These are phyloP conservation scores for Premnoplex brunnescens DNA, from an alignment of 2,797 vertebrate genomes.

Conservation along the genomic window DNA sequence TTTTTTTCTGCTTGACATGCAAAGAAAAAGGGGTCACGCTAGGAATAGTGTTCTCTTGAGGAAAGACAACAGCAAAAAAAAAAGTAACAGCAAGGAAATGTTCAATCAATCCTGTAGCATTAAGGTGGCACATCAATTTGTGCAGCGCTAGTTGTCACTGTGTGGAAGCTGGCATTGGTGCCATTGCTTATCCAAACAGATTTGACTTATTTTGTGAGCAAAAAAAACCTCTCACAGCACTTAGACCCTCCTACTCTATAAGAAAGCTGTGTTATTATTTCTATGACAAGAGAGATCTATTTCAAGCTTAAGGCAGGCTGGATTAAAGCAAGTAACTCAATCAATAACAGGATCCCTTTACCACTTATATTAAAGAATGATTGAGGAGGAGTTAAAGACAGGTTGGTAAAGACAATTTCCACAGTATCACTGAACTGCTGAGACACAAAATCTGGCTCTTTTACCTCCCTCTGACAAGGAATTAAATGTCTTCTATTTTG, in stretches of 20 bases:
- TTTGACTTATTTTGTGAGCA: neutral
- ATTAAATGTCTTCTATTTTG: neutral
- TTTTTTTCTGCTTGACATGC: slow-evolving; percentile 46
- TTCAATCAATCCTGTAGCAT: slow-evolving; percentile 43
- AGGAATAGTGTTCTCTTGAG: slow-evolving; percentile 46
- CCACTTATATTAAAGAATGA: neutral
- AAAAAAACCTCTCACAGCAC: neutral
- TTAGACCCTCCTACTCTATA: neutral
- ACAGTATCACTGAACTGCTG: neutral
- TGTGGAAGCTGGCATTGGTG: neutral
- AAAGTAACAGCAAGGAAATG: neutral
- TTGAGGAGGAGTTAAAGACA: slow-evolving; percentile 1
- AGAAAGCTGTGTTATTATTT: slow-evolving; percentile 29
- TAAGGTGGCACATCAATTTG: slow-evolving; percentile 56
- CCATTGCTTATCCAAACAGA: slow-evolving; percentile 1
- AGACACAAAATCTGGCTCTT: neutral
- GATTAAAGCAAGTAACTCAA: slow-evolving; percentile 15
- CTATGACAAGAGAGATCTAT: slow-evolving; percentile 12
- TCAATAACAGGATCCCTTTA: slow-evolving; percentile 3
- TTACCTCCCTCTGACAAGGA: neutral
- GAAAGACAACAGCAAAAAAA: neutral
- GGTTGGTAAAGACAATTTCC: neutral
- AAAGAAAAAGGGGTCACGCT: slow-evolving; percentile 54
- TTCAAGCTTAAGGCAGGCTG: slow-evolving; percentile 7
- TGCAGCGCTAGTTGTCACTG: neutral